These are phyloP conservation scores for Mellivora capensis DNA, from an alignment of 2,113 vertebrate species.

Conservation along the genomic window DNA sequence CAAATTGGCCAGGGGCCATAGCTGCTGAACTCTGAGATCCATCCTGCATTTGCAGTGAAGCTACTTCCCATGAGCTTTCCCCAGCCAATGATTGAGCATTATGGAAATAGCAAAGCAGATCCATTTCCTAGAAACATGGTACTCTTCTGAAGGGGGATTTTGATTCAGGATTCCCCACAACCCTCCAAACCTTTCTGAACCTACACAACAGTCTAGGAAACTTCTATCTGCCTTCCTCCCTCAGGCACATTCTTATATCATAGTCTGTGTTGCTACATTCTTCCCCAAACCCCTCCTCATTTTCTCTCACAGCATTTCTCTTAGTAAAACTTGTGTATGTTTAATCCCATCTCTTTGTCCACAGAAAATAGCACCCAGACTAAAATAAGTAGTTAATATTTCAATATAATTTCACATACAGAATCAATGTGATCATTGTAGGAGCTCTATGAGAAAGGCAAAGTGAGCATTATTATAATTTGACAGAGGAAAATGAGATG, in stretches of 20 bases:
- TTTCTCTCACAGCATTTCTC: background rate
- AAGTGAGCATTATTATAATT: background rate
- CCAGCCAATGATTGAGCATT: background rate
- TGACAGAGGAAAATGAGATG: background rate
- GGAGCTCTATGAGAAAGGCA: background rate
- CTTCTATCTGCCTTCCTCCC: background rate
- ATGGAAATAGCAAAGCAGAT: background rate
- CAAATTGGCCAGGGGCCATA: background rate
- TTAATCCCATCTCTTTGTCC: background rate
- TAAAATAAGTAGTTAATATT: background rate
- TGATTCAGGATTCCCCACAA: background rate
- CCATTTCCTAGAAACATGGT: background rate
- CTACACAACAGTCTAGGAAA: too few species aligned
- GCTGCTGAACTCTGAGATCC: background rate
- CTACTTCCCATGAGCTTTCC: too few species aligned
- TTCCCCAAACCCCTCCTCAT: background rate
- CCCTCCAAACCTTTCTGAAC: background rate
- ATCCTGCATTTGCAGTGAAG: background rate
- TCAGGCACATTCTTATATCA: background rate
- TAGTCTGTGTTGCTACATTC: accelerated
- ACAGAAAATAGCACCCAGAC: background rate
- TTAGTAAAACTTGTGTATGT: background rate
- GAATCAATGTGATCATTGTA: background rate
- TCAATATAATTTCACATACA: background rate
- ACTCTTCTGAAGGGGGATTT: background rate